Evolutionary conservation across 2,888 invertebrate genomes (phyloP), one percentile per base, ranked within the genome.

Genomic region (Melikaiella ostensackeni): DNA sequence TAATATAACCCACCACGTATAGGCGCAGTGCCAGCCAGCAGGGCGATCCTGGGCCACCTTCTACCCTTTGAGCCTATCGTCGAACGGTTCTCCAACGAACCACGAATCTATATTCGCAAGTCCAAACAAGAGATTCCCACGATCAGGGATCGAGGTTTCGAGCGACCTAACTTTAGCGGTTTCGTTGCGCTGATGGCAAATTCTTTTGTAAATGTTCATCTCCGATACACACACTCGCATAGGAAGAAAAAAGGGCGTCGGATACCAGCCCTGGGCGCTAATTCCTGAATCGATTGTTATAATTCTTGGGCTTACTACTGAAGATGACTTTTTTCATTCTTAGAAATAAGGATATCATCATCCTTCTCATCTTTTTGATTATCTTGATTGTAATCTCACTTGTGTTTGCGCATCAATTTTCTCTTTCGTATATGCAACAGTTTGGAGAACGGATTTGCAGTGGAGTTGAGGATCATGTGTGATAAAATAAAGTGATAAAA

Each of bases 1-100:
- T 89, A 89, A 89, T 89, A 89, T 89, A 89, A 87, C 87, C 86
- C 85, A 84, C 82, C 80, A 75, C 80, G 84, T 80, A 81, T 81
- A 82, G 78, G 83, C 80, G 76, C 78, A 82, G 82, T 79, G 83
- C 74, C 77, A 77, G 83, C 77, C 74, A 74, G 59, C 77, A 79
- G 83, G 84, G 84, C 84, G 80, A 79, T 80, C 75, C 75, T 74
- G 74, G 75, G 74, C 80, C 79, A 79, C 74, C 77, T 76, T 76
- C 73, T 50, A 75, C 59, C 66, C 77, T 73, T 30, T 63, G 27
- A 42, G 62, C 75, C 75, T 76, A 75, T 77, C 77, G 79, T 76
- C 81, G 79, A 77, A 64, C 75, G 55, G 35, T 38, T 55, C 73
- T 74, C 64, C 55, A 79, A 76, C 75, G 74, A 77, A 64, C 70